A percentile compares a stretch with the other conserved stretches of the same genome.
Evolutionary conservation across 1,140 invertebrate species (phyloP).

Genomic region (Anthonomus grandis): DNA sequence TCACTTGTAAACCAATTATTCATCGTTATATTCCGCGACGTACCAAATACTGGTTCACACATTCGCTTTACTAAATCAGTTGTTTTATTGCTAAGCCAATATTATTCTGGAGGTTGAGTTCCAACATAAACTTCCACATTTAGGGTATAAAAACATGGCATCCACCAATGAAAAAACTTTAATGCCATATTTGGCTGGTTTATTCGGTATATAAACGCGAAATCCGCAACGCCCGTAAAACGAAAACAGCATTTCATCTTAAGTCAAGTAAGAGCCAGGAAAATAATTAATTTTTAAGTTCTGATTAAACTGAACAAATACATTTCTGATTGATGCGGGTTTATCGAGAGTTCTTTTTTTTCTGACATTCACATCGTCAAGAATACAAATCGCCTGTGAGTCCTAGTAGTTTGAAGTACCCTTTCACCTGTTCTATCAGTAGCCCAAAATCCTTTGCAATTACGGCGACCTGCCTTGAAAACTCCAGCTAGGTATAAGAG

Average conservation of each 20-base stretch:
- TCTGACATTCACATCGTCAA: constrained; percentile 9
- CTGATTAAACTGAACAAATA: constrained; percentile 4
- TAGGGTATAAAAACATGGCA: constrained; percentile 4
- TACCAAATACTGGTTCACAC: no score
- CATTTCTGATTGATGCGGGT: constrained; percentile 7
- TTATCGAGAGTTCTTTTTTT: no score
- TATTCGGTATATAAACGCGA: no score
- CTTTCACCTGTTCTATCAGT: constrained; percentile 9
- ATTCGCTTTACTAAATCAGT: neutral
- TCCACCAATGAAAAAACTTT: neutral
- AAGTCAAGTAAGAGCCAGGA: no score
- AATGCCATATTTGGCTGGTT: constrained; percentile 1
- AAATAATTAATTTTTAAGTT: constrained; percentile 2
- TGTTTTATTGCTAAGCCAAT: neutral
- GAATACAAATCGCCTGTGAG: constrained; percentile 13
- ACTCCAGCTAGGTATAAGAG: constrained; percentile 15
- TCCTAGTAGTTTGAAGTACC: constrained; percentile 4
- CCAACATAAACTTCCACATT: no score
- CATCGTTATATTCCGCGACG: neutral
- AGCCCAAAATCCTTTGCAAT: constrained; percentile 15
- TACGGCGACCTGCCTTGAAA: neutral
- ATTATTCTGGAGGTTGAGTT: no score
- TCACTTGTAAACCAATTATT: neutral
- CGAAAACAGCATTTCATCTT: constrained; percentile 1
- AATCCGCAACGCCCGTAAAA: neutral